Evolutionary conservation across 2,113 vertebrate genomes (phyloP), one percentile per base, ranked within the genome.

Genomic region (Strix aluco): DNA sequence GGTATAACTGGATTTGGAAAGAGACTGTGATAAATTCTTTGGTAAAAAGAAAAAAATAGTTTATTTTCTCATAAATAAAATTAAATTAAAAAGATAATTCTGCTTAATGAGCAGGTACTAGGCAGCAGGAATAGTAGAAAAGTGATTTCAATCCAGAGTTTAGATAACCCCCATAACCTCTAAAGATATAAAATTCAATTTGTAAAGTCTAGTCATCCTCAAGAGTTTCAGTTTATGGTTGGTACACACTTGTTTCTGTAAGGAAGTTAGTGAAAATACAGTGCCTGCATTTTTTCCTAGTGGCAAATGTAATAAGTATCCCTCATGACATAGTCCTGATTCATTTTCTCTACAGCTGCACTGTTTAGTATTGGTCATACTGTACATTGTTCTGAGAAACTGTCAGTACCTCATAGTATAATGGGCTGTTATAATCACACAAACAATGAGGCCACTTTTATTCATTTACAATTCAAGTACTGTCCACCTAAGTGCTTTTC

Each of bases 331-430:
- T 5, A 38, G 42, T 27, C 54, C 67, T 92, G 61, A 87, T 77
- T 91, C 10, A 89, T 94, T 81, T 92, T 69, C 91, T 44, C 46
- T 74, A 23, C 86, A 95, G 86, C 84, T 97, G 91, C 54, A 91
- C 46, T 73, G 46, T 52, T 94, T 69, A 61, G 34, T 49, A 59
- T 62, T 55, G 42, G 89, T 88, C 86, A 81, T 70, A 79, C 49
- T 69, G 65, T 51, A 75, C 58, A 95, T 94, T 96, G 95, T 95
- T 91, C 74, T 90, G 86, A 90, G 90, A 84, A 89, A 84, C 78
- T 49, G 29, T 70, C 83, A 66, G 91, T 95, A 63, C 89, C 92
- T 80, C 77, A 54, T 1, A 7, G 94, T 86, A 93, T 70, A 97
- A 94, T 81, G 72, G 61, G 57, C 58, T 86, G 66, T 85, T 96